Evolutionary conservation across 2,888 invertebrate genomes (phyloP), one percentile per base, ranked within the genome.

Genomic region (Linnaemya vulpina): DNA sequence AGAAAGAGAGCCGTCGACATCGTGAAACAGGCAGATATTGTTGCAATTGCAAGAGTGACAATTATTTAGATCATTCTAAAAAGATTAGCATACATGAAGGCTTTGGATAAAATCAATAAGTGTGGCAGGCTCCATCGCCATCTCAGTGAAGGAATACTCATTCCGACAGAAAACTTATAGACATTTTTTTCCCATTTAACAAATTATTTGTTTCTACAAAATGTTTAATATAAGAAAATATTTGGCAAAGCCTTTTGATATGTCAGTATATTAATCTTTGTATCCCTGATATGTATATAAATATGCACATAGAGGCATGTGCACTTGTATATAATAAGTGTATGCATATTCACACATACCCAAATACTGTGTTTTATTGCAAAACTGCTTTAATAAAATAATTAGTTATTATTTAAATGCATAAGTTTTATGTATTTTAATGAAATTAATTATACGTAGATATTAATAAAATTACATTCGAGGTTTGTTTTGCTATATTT

Each of bases 1-100:
- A n/a, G n/a, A n/a, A n/a, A n/a, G n/a, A n/a, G n/a, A n/a, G n/a
- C n/a, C n/a, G n/a, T n/a, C n/a, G n/a, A n/a, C n/a, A n/a, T n/a
- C n/a, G n/a, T n/a, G n/a, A n/a, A n/a, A n/a, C n/a, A n/a, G n/a
- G n/a, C n/a, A n/a, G n/a, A n/a, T n/a, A n/a, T n/a, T n/a, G 30
- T 30, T 30, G 2, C 30, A 30, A 30, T 30, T 30, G 30, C n/a
- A 46, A 40, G 11, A 13, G 13, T 10, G 13, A 43, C 11, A 43
- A 43, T 13, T 15, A 11, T 15, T 7, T 55, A 8, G 35, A 10
- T 3, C 17, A 0, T 10, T 9, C 3, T 5, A 7, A 49, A 49
- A 67, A 67, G 2, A 2, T 3, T 30, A 30, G 49, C 67, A 49
- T 67, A 49, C 30, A 17, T 25, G 25, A n/a, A 30, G 65, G 65